Percentiles rank a stretch among this genome's conserved stretches.
These are phyloP conservation scores for Leptopilina boulardi DNA, from an alignment of 1,140 invertebrate species.

Conservation along the genomic window DNA sequence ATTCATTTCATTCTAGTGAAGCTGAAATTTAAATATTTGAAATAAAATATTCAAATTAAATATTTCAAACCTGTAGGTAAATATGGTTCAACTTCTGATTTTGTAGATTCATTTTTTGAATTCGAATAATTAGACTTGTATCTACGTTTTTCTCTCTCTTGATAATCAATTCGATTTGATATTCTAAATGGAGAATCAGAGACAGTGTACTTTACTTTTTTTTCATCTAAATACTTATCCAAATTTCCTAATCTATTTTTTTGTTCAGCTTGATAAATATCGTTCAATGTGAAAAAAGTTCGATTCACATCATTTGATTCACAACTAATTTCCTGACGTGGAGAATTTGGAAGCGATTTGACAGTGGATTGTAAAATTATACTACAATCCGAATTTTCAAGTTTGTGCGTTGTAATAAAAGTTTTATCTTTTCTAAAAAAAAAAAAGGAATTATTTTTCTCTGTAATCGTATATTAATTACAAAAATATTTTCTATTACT, in stretches of 20 bases:
- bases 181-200: slow-evolving; percentile 20
- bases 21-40: neutral
- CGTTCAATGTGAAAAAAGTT: neutral
- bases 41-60: slow-evolving; percentile 31
- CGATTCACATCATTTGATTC: neutral
- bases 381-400: neutral
- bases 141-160: slow-evolving; percentile 2
- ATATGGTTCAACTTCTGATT: neutral
- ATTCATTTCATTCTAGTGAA: slow-evolving; percentile 29
- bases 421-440: neutral
- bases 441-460: slow-evolving; percentile 4
- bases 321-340: neutral
- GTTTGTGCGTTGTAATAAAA: slow-evolving; percentile 14
- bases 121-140: slow-evolving; percentile 35
- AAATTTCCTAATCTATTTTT: slow-evolving; percentile 1
- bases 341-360: slow-evolving; percentile 24
- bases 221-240: slow-evolving; percentile 19
- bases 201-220: neutral
- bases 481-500: slow-evolving; percentile 10
- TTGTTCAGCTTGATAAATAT: slow-evolving; percentile 20
- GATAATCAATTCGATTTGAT: neutral
- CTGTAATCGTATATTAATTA: no score
- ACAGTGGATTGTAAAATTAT: slow-evolving; percentile 15
- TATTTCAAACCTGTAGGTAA: neutral
- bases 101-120: neutral